Conservation (phyloP, 2,888 invertebrate genomes). For the Zhuqinia jingwanae region DNA sequence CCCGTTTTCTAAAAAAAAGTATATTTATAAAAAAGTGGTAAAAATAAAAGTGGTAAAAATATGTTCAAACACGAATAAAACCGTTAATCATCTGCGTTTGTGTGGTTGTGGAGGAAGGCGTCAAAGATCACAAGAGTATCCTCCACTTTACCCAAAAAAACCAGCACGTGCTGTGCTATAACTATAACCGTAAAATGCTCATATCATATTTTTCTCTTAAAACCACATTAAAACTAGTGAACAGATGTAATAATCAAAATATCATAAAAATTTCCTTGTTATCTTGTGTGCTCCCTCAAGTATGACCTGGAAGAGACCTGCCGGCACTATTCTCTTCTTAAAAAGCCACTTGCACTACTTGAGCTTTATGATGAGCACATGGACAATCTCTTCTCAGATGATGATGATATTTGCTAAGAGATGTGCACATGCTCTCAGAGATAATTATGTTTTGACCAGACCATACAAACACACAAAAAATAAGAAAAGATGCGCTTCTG, state of each 20-base stretch:
- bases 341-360: constrained; percentile 13
- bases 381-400: background rate
- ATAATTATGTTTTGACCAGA: background rate
- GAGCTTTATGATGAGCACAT: too few species aligned
- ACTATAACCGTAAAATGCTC: background rate
- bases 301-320: constrained; percentile 27
- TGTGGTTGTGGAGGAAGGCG: constrained; percentile 68
- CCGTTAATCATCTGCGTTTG: constrained; percentile 71
- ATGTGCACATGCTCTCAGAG: constrained; percentile 27
- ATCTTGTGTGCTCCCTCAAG: constrained; percentile 3
- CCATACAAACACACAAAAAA: background rate
- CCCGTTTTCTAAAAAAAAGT: too few species aligned
- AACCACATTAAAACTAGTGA: background rate
- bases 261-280: constrained; percentile 24
- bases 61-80: too few species aligned
- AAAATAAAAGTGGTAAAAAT: too few species aligned
- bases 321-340: background rate
- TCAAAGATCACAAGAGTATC: constrained; percentile 65
- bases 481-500: too few species aligned
- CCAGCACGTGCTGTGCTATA: constrained; percentile 14
- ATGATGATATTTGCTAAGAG: constrained; percentile 34
- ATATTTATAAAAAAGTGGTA: too few species aligned
- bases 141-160: background rate
- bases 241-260: constrained; percentile 24
- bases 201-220: background rate